Percentiles rank a stretch among this genome's conserved stretches.
Evolutionary conservation across 23 tunicate genomes (phyloP).

Genomic region (Styela clava): DNA sequence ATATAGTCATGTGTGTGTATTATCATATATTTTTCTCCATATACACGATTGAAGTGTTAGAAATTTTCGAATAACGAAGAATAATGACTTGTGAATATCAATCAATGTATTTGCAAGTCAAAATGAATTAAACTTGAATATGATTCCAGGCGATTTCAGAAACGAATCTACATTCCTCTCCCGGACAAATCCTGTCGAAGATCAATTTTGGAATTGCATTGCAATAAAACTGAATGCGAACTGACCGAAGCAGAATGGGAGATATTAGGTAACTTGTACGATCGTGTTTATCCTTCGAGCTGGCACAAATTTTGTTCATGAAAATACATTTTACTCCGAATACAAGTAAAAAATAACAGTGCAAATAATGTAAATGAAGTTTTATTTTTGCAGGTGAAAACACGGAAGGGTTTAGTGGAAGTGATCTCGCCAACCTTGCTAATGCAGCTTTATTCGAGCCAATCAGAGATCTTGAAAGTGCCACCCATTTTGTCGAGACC

Average conservation of each 20-base stretch:
- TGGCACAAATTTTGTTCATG: background rate
- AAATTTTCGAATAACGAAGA: too few species aligned
- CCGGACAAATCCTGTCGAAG: slow-evolving; percentile 22
- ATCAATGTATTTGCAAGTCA: too few species aligned
- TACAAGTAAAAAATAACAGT: too few species aligned
- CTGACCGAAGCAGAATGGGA: slow-evolving; percentile 30
- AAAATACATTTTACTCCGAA: too few species aligned
- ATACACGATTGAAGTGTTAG: too few species aligned
- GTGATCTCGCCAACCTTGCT: slow-evolving; percentile 39
- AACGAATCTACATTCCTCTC: slow-evolving; percentile 47
- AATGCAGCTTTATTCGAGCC: slow-evolving; percentile 51
- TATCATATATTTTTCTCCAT: too few species aligned
- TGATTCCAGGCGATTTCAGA: slow-evolving; percentile 57
- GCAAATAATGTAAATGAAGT: too few species aligned
- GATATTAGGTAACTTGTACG: slow-evolving; percentile 1
- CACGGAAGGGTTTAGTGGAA: slow-evolving; percentile 49
- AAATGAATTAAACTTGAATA: too few species aligned
- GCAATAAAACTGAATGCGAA: slow-evolving; percentile 21
- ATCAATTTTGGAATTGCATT: slow-evolving; percentile 25
- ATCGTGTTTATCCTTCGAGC: background rate
- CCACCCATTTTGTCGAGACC: slow-evolving; percentile 14
- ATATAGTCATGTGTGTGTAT: too few species aligned
- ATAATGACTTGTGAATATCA: too few species aligned
- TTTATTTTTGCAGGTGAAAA: slow-evolving; percentile 17
- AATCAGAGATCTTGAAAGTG: slow-evolving; percentile 30